phyloP scores from a whole-genome alignment of 2,888 invertebrate species.

The Phytoseiulus persimilis region DNA sequence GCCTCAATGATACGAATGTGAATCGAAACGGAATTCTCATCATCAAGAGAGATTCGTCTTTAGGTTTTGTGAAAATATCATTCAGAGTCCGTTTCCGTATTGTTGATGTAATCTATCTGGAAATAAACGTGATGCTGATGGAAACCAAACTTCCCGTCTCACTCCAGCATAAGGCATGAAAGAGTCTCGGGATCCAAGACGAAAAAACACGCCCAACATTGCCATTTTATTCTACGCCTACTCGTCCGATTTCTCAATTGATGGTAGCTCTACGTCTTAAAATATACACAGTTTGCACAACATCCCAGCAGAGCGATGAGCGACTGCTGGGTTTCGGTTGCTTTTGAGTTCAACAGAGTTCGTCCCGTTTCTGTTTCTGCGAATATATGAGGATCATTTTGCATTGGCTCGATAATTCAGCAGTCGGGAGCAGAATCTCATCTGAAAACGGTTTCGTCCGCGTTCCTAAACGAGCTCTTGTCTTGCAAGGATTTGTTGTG shows the following conservation, averaged over 20 bases:
- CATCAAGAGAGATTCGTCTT: too few species aligned
- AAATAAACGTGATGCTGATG: too few species aligned
- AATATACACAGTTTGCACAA: not conserved
- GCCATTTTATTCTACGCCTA: not conserved
- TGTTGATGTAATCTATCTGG: too few species aligned
- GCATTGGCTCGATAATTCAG: not conserved
- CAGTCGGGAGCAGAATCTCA: not conserved
- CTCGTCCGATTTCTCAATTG: not conserved
- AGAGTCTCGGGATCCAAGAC: not conserved
- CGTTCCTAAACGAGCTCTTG: slow-evolving; percentile 23
- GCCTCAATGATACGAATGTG: too few species aligned
- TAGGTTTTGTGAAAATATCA: too few species aligned
- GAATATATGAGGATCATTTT: not conserved
- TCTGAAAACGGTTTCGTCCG: slow-evolving; percentile 35
- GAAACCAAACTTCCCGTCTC: too few species aligned
- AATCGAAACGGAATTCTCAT: too few species aligned
- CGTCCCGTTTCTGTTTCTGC: not conserved
- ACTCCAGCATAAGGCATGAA: not conserved
- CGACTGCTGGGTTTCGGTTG: not conserved
- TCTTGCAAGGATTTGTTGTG: slow-evolving; percentile 49
- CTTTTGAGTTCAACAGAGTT: not conserved
- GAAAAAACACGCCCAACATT: not conserved
- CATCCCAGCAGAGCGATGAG: not conserved
- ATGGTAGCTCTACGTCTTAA: not conserved
- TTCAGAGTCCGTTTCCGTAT: too few species aligned